A percentile compares a stretch with the other conserved stretches of the same genome.
Conservation (phyloP, 2,797 vertebrate genomes). For the Cossypha caffra region DNA sequence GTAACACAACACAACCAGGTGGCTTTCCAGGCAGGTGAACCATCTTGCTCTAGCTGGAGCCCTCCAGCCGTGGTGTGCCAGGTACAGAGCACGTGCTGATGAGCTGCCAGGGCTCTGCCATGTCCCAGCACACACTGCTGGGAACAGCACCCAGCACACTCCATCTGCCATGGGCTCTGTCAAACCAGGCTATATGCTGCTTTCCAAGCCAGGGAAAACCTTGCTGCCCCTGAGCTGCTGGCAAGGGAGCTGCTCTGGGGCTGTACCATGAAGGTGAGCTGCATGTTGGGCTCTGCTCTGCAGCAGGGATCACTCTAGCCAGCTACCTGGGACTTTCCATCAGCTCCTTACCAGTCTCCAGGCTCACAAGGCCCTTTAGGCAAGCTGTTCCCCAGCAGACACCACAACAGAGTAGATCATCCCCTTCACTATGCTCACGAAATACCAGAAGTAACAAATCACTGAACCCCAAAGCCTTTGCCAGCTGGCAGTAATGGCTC, state of each 20-base stretch:
- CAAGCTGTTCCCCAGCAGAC: neutral
- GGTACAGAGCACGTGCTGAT: accelerated
- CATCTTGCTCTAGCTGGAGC: neutral
- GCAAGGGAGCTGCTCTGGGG: neutral
- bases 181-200: neutral
- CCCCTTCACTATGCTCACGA: neutral
- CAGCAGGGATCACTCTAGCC: neutral
- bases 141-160: accelerated
- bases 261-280: accelerated
- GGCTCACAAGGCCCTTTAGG: neutral
- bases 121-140: neutral
- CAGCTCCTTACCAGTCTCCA: neutral
- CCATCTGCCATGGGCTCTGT: neutral
- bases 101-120: neutral
- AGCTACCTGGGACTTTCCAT: neutral
- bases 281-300: neutral
- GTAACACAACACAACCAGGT: neutral
- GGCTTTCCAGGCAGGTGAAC: neutral
- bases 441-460: neutral
- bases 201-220: neutral
- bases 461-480: neutral
- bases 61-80: accelerated
- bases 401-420: neutral
- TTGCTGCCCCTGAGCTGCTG: neutral
- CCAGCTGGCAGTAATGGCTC: neutral